A percentile compares a stretch with the other conserved stretches of the same genome.
These are phyloP conservation scores for Felis catus DNA, from an alignment of 2,113 vertebrate species.

Conservation along the genomic window F.catus_Fca126_mat1.0 CM031412.1:184825001-184825500, in stretches of 20 bases:
- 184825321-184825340: not conserved
- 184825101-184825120: not conserved
- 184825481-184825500: not conserved
- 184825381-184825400: not conserved
- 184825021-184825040: not conserved
- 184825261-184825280: not conserved
- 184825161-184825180: not conserved
- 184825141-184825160: not conserved
- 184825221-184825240: not conserved
- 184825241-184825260: not conserved
- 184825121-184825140: not conserved
- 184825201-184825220: not conserved
- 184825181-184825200: not conserved
- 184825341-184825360: not conserved
- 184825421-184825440: not conserved
- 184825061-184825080: not conserved
- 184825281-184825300: not conserved
- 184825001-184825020: constrained; percentile 21
- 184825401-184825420: not conserved
- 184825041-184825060: not conserved
- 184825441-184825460: not conserved
- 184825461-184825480: not conserved
- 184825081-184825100: not conserved
- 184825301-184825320: not conserved
- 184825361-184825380: not conserved